phyloP scores from a whole-genome alignment of 2,888 invertebrate species.

The Eustalomyia histrio region DNA sequence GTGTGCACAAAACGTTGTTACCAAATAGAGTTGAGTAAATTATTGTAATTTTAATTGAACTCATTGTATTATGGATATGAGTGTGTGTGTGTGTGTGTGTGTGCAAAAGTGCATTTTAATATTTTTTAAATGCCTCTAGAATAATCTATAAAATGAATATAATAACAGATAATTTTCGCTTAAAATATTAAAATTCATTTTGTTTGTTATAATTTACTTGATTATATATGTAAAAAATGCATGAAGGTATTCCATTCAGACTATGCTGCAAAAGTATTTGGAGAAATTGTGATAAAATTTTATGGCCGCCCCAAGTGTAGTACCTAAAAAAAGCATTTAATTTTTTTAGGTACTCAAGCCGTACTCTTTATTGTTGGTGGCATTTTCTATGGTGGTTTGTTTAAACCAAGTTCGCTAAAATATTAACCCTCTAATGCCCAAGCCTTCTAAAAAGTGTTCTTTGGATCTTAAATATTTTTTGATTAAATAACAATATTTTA shows the following conservation, averaged over 20 bases:
- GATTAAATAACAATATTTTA: no score
- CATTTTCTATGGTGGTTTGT: no score
- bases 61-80: conserved; percentile 28
- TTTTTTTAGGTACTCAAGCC: no score
- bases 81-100: conserved; percentile 20
- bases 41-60: conserved; percentile 65
- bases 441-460: no score
- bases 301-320: no score
- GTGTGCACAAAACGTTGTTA: conserved; percentile 44
- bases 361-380: no score
- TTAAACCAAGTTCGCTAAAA: no score
- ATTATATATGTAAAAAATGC: neutral
- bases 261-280: neutral
- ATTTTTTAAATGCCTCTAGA: conserved; percentile 52
- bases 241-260: neutral
- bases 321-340: no score
- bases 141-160: conserved; percentile 56
- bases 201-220: conserved; percentile 52
- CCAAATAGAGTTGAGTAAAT: conserved; percentile 63
- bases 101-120: conserved; percentile 13
- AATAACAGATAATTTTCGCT: conserved; percentile 61
- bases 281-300: no score
- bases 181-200: conserved; percentile 52
- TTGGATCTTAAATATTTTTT: no score
- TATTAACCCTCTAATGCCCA: no score